phyloP scores from a whole-genome alignment of 2,888 invertebrate genomes.

The Euspilapteryx auroguttella region DNA sequence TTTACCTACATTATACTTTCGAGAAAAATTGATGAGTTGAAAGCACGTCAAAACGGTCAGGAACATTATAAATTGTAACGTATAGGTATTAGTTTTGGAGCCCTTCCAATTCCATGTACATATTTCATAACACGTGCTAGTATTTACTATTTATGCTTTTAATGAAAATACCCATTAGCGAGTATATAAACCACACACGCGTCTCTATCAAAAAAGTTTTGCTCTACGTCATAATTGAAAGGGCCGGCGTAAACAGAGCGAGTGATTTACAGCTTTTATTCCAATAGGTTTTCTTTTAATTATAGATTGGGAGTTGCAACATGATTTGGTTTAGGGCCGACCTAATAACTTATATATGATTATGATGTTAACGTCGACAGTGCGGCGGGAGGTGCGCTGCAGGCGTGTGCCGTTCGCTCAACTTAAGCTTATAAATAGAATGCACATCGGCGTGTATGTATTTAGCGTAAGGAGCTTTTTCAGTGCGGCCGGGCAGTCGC shows the following conservation, averaged over 20 bases:
- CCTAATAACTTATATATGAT: slow-evolving; percentile 51
- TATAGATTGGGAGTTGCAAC: too few species aligned
- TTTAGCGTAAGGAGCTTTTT: slow-evolving; percentile 48
- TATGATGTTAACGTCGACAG: slow-evolving; percentile 35
- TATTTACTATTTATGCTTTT: too few species aligned
- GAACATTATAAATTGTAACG: slow-evolving; percentile 8
- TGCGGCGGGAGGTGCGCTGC: slow-evolving; percentile 23
- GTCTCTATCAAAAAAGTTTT: too few species aligned
- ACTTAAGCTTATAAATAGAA: slow-evolving; percentile 55
- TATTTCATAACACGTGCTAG: slow-evolving; percentile 1
- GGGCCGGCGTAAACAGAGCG: too few species aligned
- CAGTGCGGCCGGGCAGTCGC: slow-evolving; percentile 39
- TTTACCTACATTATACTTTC: too few species aligned
- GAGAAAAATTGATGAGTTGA: too few species aligned
- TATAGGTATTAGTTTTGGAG: slow-evolving; percentile 35
- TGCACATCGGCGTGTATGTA: slow-evolving; percentile 41
- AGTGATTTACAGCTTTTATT: too few species aligned
- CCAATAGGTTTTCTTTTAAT: slow-evolving; percentile 1
- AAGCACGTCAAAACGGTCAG: too few species aligned
- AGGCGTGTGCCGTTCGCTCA: slow-evolving; percentile 38
- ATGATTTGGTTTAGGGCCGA: slow-evolving; percentile 17
- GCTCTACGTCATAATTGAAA: too few species aligned
- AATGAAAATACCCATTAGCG: too few species aligned
- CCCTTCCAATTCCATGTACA: slow-evolving; percentile 22
- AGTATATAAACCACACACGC: too few species aligned